phyloP scores from a whole-genome alignment of 2,113 vertebrate species.

The Tringa solitaria region DNA sequence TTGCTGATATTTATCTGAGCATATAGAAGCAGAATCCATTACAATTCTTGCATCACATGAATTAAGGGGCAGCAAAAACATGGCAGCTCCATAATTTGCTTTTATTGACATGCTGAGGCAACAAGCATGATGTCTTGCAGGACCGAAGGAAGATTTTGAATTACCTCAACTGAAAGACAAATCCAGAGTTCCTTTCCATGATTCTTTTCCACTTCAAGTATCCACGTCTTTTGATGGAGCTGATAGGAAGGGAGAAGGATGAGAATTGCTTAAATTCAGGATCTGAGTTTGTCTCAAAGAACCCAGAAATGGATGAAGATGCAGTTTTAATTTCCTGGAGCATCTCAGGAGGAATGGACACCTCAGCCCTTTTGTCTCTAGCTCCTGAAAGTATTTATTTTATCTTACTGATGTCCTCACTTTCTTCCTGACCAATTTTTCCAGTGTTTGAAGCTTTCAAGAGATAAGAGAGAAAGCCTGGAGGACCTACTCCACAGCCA shows the following conservation, averaged over 20 bases:
- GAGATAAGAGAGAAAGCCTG: neutral
- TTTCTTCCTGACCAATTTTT: neutral
- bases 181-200: neutral
- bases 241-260: neutral
- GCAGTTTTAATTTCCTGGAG: neutral
- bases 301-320: neutral
- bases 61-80: neutral
- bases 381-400: neutral
- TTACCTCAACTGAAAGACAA: neutral
- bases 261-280: neutral
- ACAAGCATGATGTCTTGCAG: fast-evolving
- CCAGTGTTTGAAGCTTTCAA: neutral
- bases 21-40: neutral
- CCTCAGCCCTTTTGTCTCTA: neutral
- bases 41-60: neutral
- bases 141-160: neutral
- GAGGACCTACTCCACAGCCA: neutral
- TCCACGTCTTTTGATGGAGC: neutral
- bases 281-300: neutral
- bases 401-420: neutral
- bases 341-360: neutral
- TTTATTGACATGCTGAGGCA: neutral
- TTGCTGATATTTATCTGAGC: neutral
- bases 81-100: neutral
- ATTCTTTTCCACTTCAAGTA: neutral